Evolutionary conservation across 2,113 vertebrate genomes (phyloP).

Genomic region (Chloroceryle aenea): DNA sequence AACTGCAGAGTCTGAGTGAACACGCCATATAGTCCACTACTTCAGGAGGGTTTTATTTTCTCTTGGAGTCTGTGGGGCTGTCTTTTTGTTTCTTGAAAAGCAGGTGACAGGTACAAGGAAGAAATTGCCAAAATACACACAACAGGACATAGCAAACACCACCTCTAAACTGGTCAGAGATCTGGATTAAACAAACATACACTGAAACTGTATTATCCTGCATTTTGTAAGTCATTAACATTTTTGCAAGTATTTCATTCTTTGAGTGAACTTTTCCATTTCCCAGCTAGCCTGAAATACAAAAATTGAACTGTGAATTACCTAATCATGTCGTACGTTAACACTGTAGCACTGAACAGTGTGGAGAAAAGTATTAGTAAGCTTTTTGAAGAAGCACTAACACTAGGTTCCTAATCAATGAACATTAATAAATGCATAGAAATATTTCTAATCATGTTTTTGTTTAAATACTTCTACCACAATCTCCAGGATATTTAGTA

Average conservation of each 20-base stretch:
- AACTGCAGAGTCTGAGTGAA: not conserved
- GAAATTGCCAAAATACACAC: not conserved
- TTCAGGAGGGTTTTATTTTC: fast-evolving
- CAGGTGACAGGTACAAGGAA: not conserved
- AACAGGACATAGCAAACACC: not conserved
- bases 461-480: not conserved
- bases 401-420: not conserved
- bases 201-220: not conserved
- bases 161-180: not conserved
- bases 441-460: not conserved
- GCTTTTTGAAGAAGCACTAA: not conserved
- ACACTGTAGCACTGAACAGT: not conserved
- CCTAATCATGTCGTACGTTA: not conserved
- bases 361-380: not conserved
- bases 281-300: not conserved
- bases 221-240: not conserved
- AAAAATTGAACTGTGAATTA: not conserved
- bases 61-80: fast-evolving
- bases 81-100: not conserved
- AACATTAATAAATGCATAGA: not conserved
- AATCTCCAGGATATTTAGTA: not conserved
- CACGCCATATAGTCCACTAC: not conserved
- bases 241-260: not conserved
- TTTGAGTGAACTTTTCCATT: not conserved
- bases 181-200: not conserved